These are phyloP conservation scores for Petrosia ficiformis DNA, from an alignment of 37 sponge, comb jelly and placozoan species.

Conservation along the genomic window DNA sequence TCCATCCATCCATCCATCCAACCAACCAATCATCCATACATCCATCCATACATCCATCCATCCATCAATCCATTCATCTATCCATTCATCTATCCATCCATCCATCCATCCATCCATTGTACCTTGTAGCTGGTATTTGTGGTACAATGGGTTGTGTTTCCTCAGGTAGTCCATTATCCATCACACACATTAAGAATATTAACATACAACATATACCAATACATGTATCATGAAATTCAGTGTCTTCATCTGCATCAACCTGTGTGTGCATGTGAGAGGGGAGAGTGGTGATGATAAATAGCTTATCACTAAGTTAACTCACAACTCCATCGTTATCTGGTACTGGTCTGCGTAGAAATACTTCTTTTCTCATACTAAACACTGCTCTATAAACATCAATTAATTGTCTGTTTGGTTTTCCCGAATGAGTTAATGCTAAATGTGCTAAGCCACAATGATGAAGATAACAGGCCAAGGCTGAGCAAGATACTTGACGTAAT, in stretches of 20 bases:
- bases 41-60: too few relatives aligned
- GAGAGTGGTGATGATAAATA: too few relatives aligned
- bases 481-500: conserved; percentile 55
- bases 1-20: too few relatives aligned
- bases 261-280: too few relatives aligned
- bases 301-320: too few relatives aligned
- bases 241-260: too few relatives aligned
- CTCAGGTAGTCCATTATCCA: conserved; percentile 45
- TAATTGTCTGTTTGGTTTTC: conserved; percentile 36
- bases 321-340: conserved; percentile 2
- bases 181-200: conserved; percentile 42
- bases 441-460: conserved; percentile 54
- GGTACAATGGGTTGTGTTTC: conserved; percentile 12
- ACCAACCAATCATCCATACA: too few relatives aligned
- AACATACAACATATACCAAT: conserved; percentile 57
- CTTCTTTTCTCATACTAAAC: conserved; percentile 41
- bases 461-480: conserved; percentile 63
- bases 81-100: too few relatives aligned
- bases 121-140: background rate
- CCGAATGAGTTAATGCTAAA: background rate
- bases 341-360: conserved; percentile 51
- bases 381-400: conserved; percentile 61
- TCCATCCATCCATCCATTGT: too few relatives aligned
- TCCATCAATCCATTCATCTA: too few relatives aligned
- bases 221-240: conserved; percentile 33